Base-by-base conservation (phyloP, 2,888 invertebrate genomes). In the Cataglyphis altisquamis region DNA sequence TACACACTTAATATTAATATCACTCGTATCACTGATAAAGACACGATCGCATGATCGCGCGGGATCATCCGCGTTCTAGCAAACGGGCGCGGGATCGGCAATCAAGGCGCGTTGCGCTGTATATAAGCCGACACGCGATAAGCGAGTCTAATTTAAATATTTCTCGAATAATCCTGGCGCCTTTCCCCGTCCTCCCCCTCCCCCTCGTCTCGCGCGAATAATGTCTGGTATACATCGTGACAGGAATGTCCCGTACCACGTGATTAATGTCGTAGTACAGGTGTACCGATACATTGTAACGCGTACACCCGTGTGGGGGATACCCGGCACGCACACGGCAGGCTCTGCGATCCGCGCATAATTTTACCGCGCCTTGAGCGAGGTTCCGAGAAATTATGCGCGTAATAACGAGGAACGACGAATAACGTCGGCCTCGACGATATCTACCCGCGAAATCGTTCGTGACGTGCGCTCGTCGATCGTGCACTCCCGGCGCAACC, bases 321-420 rank as follows among this genome's bases (percentile, higher is more conserved):
- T 18, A 25, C 67, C 41, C 72, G 60, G 80, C 86, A 89, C 89
- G 89, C 89, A 89, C 89, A 89, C 83, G 83, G 78, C 36, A 77
- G 67, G 57, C 52, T 52, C 52, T n/a, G 70, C 52, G 87, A 86
- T 87, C 84, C 88, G 62, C 83, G 85, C 82, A 87, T 90, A 90
- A 89, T 89, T 87, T 87, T 67, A 66, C 85, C 88, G 88, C 82
- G 90, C 90, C 90, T 88, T 86, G 84, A 90, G 90, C 90, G 85
- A 90, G 85, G 88, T 88, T 85, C 87, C 83, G 70, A 78, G 90
- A 89, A 90, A 89, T 90, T 89, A 90, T 90, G 88, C 85, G 85
- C 84, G 87, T 88, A 90, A 90, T 90, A 89, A 90, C 90, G 90
- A 87, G 89, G 87, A 90, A 86, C 84, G 90, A 86, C 90, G 90